Base-by-base conservation (phyloP, 2,888 invertebrate genomes). In the Thelaira solivaga region DNA sequence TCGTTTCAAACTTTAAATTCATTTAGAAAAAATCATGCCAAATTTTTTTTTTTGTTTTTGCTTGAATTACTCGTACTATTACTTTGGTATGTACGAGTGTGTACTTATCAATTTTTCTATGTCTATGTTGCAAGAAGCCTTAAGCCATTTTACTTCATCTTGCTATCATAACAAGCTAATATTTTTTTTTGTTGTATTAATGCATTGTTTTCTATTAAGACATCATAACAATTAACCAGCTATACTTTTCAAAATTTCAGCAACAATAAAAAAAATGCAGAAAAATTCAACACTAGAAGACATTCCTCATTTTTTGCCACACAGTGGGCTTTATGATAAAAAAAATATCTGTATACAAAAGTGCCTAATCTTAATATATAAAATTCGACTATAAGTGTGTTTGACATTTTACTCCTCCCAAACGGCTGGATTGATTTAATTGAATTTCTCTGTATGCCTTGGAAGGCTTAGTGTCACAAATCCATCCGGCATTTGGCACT, bases 121-220 rank as follows among this genome's bases (percentile, higher is more conserved):
- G 49, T 75, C 55, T 73, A 41, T 49, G 24, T 49, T 34, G 45
- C 6, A n/a, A 68, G 8, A 39, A 47, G 83, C 87, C 85, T 82
- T 80, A 80, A 83, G 86, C 86, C 72, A 76, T 75, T 80, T 81
- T 81, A 81, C 82, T 83, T 82, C 83, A 86, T 85, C 85, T 85
- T 84, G 83, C 82, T 86, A 85, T 83, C 84, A 85, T 83, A 86
- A 86, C 87, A 86, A 82, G 80, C 82, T 76, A 62, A 80, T 47
- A 71, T 67, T 74, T 67, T 73, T 47, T 22, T 43, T 64, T 77
- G 11, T 34, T 34, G 11, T 4, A n/a, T 34, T 39, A n/a, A n/a
- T 80, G 74, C 83, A 81, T 76, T 76, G 71, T 76, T 59, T 79
- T 78, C 81, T 81, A 80, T 80, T 81, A 86, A 86, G 86, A 86